Conservation (phyloP, 2,888 invertebrate genomes). For the Heteromurus nitidus region DNA sequence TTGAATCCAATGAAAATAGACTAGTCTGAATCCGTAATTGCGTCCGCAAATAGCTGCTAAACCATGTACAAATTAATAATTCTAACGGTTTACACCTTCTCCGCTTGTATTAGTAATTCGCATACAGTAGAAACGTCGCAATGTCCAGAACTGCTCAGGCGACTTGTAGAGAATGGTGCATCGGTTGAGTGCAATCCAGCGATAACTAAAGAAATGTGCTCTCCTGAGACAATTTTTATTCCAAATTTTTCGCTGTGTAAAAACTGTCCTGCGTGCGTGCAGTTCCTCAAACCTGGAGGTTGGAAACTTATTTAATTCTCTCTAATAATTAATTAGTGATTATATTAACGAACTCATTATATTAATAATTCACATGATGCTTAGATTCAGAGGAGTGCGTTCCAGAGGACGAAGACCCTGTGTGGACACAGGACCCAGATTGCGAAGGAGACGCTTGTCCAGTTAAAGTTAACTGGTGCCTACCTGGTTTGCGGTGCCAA, state of each 20-base stretch:
- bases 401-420: not conserved
- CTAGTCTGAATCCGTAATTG: no score
- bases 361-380: no score
- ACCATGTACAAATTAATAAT: no score
- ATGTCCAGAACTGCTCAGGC: constrained; percentile 50
- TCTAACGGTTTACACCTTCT: no score
- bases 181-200: constrained; percentile 28
- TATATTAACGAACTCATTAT: not conserved
- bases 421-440: constrained; percentile 20
- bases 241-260: constrained; percentile 69
- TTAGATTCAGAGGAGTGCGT: constrained; percentile 1
- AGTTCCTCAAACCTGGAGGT: constrained; percentile 49
- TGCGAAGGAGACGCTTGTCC: constrained; percentile 41
- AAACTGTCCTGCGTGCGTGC: constrained; percentile 72
- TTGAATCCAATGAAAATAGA: no score
- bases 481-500: constrained; percentile 56
- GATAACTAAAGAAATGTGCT: constrained; percentile 31
- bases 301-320: no score
- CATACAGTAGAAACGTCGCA: not conserved
- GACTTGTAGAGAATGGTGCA: constrained; percentile 25
- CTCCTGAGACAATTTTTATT: constrained; percentile 43
- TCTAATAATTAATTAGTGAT: no score
- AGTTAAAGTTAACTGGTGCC: constrained; percentile 44
- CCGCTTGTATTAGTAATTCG: no score
- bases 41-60: no score